Base-by-base conservation (phyloP, 1,140 invertebrate species). In the Diorhabda elongata region DNA sequence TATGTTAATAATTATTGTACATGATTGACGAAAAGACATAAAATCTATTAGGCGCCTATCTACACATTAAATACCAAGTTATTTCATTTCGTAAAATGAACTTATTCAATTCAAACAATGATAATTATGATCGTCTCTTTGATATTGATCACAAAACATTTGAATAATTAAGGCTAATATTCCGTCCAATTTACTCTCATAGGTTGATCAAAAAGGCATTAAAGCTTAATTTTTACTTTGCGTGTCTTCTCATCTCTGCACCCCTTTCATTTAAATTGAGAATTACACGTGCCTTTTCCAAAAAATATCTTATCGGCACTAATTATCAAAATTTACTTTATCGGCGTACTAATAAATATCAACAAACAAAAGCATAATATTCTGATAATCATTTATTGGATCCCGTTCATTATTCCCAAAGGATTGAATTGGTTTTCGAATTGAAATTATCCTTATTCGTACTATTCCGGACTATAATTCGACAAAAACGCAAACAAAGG, bases 351-450 rank as follows among this genome's bases (percentile, higher is more conserved):
- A 52, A 52, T 8, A 47, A 62, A 62, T 5, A 62, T 44, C 43
- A 44, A 44, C 44, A n/a, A 62, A 62, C 61, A n/a, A 9, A 44
- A 62, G 44, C 26, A 9, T 44, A 44, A 62, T 62, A 44, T 62
- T 44, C 3, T 62, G 44, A 62, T 62, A 44, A 62, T 44, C 44
- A 42, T 42, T 62, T 62, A 62, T 62, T 62, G 61, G 61, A 62
- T 62, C 43, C 42, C n/a, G 61, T 62, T 62, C 61, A 62, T 62
- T 62, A 62, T 9, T 44, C 61, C 43, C 61, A 62, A 42, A 62
- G 61, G 61, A 62, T 62, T 42, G n/a, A 44, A 62, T 62, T 44
- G 44, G 61, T 9, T 11, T 44, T 44, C 42, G 61, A 62, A 62
- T 62, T 44, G 61, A 62, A 62, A 62, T 62, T 44, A 44, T 62